These are phyloP conservation scores for Lamproptera curius DNA, from an alignment of 2,888 invertebrate genomes.

Conservation along the genomic window DNA sequence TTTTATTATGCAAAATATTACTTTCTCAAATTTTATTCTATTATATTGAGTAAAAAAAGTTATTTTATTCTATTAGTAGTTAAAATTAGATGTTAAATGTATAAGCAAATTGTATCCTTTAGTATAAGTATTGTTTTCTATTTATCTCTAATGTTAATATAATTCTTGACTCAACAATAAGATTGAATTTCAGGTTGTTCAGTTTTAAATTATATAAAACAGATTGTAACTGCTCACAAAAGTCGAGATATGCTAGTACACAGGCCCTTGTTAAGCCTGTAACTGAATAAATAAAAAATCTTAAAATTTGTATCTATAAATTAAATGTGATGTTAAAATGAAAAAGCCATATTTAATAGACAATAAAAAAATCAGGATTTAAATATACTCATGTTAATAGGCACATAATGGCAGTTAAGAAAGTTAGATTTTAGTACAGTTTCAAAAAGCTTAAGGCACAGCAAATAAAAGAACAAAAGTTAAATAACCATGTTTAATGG, in stretches of 20 bases:
- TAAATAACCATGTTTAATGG: no score
- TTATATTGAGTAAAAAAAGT: background rate
- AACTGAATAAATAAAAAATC: slow-evolving; percentile 1
- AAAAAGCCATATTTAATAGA: slow-evolving; percentile 9
- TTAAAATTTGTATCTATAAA: background rate
- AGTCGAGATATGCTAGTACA: no score
- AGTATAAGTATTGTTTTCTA: background rate
- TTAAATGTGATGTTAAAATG: background rate
- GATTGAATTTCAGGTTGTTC: slow-evolving; percentile 12
- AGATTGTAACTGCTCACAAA: background rate
- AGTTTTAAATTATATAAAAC: background rate
- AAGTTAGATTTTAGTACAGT: no score
- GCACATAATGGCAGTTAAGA: no score
- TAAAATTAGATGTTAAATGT: slow-evolving; percentile 7
- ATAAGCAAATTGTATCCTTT: background rate
- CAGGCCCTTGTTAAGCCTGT: no score
- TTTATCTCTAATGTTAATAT: background rate
- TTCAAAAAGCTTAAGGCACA: no score
- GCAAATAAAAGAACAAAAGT: no score
- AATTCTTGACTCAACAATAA: slow-evolving; percentile 1
- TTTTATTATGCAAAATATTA: background rate
- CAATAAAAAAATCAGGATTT: no score
- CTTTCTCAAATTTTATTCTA: background rate
- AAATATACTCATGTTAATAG: no score
- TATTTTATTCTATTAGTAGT: slow-evolving; percentile 3